Conservation (phyloP, 2,113 vertebrate genomes). For the Platycercus adscitus region DNA sequence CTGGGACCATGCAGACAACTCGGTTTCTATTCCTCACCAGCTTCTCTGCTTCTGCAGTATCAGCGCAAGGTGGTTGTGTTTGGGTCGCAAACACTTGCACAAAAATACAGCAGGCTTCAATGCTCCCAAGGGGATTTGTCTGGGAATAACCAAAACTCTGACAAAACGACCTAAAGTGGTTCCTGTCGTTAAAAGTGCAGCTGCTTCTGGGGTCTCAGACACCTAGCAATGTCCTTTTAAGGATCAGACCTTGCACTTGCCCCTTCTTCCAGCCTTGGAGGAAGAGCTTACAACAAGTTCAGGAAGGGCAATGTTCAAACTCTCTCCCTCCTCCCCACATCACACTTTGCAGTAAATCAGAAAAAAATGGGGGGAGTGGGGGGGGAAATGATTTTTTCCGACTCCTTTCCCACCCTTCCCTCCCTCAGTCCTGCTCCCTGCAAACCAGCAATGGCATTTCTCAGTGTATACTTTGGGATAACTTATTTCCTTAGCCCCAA, state of each 20-base stretch:
- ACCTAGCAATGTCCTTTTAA: constrained; percentile 77
- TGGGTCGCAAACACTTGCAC: constrained; percentile 39
- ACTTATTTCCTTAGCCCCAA: background rate
- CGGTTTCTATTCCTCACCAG: background rate
- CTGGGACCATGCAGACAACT: constrained; percentile 19
- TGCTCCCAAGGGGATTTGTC: background rate
- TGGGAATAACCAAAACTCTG: background rate
- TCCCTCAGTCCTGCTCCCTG: background rate
- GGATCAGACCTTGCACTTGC: constrained; percentile 58
- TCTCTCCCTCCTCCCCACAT: background rate
- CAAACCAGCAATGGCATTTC: background rate
- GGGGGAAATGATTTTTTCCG: background rate
- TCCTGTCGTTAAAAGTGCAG: background rate
- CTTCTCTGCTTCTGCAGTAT: constrained; percentile 43
- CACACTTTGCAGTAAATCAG: background rate
- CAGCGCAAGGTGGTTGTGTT: constrained; percentile 44
- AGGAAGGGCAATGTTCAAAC: background rate
- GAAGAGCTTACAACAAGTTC: background rate
- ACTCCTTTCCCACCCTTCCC: background rate
- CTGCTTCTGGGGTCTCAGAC: constrained; percentile 61
- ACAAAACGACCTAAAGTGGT: background rate
- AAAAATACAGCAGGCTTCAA: constrained; percentile 50
- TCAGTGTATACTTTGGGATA: background rate
- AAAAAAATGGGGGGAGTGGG: background rate
- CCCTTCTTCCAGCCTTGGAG: background rate